Evolutionary conservation across 2,888 invertebrate genomes (phyloP), one percentile per base, ranked within the genome.

Genomic region (Scaptomyza reducta): DNA sequence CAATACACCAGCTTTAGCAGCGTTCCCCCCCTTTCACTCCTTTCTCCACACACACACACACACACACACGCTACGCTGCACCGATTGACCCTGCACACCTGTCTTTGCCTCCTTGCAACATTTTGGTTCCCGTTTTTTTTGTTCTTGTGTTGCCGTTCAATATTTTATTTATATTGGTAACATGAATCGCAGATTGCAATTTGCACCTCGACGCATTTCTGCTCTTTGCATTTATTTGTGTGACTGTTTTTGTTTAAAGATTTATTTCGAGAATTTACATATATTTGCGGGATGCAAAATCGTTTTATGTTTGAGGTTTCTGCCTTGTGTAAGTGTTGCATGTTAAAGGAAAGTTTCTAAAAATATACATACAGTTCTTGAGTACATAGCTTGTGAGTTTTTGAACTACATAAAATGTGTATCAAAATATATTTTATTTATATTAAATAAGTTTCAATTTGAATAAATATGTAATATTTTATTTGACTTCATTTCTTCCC

Each of bases 121-220:
- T 53, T 49, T 55, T 51, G 33, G 33, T 25, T 55, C 13, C 27
- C 31, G 31, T 31, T 41, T 16, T 16, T 10, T 9, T 0, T 40
- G 10, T 31, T 33, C 11, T 27, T 27, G 13, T 18, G 22, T 22
- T 41, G 29, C n/a, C 33, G 18, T 65, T 65, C 54, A 53, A 42
- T 53, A n/a, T 44, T 65, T 44, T 62, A 51, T 61, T 61, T 64
- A 33, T 33, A 11, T 25, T 18, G 33, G 63, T 18, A 25, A 56
- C 27, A 10, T 14, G 18, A 27, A 38, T 53, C 10, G 27, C 25
- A 9, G 16, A 3, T 27, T 35, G n/a, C 31, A 41, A n/a, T 33
- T 49, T 47, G 40, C 7, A 18, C 16, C 40, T 25, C 64, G 50
- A 61, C 63, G 22, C 25, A 10, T 31, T 31, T 22, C 40, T 61